Base-by-base conservation (phyloP, 2,113 vertebrate genomes). In the Poecile atricapillus region DNA sequence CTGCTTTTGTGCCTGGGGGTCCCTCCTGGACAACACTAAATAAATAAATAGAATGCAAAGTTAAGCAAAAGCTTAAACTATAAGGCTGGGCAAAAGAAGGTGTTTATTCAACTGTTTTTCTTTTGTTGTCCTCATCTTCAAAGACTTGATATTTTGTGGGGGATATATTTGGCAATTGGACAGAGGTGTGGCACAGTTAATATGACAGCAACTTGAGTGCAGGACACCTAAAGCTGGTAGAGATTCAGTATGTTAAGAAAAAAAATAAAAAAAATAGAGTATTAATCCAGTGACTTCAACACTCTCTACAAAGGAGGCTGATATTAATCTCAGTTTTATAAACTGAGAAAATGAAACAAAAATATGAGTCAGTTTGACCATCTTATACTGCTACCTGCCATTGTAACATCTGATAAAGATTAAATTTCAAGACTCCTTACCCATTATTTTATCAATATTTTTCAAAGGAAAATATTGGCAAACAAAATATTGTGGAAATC, bases 41-140 rank as follows among this genome's bases (percentile, higher is more conserved):
- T 88, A 95, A 93, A 92, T 92, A 92, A 95, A 83, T 53, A 80
- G 28, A 80, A 93, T 53, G 7, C 5, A 65, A 84, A 91, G 13
- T 87, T 68, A 87, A 85, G 9, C 19, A 67, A 89, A 81, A 87
- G 10, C 28, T 84, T 87, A 56, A 91, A 41, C 35, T 64, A 15
- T 41, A 70, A 70, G 7, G 5, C 16, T 71, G 27, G 11, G 12
- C 4, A 52, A 28, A 56, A 73, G 1, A 7, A 71, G 4, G 1
- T 47, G 4, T 79, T 90, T 64, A 28, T 78, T 81, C 20, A 16
- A 2, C 5, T 10, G 1, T 5, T 55, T 77, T 82, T 25, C 2
- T 55, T 91, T 64, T n/a, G 6, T 43, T 68, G 41, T 35, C 16
- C 12, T 75, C 23, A 59, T 22, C 64, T 92, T 74, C 52, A 55